A percentile compares a stretch with the other conserved stretches of the same genome.
Evolutionary conservation across 2,113 vertebrate species (phyloP).

Genomic region (Xiphophorus maculatus): DNA sequence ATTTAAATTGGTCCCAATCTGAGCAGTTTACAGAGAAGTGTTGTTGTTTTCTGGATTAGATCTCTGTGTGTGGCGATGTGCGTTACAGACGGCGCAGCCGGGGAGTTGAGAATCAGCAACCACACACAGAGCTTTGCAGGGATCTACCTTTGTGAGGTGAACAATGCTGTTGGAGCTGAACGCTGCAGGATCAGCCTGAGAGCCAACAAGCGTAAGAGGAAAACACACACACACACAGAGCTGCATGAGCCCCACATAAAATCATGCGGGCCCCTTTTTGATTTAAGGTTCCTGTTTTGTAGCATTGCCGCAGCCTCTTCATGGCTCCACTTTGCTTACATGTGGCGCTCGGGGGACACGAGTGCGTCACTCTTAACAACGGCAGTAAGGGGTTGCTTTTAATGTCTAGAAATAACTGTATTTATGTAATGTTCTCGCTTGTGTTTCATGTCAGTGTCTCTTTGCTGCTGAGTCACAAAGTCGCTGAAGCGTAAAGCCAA

Average conservation of each 20-base stretch:
- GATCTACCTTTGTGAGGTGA: conserved; percentile 85
- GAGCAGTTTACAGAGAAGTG: background rate
- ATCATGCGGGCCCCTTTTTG: conserved; percentile 13
- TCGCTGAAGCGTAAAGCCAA: background rate
- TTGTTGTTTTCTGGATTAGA: background rate
- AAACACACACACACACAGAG: background rate
- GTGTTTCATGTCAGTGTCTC: background rate
- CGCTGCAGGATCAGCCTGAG: conserved; percentile 79
- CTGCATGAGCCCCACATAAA: background rate
- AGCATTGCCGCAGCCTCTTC: conserved; percentile 18
- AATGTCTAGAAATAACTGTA: background rate
- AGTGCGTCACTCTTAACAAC: background rate
- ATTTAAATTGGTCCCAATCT: background rate
- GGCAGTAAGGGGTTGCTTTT: conserved; percentile 3
- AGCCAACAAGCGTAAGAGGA: conserved; percentile 67
- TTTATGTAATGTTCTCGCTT: background rate
- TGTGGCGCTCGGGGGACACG: background rate
- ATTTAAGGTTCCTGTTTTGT: conserved; percentile 39
- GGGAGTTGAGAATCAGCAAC: conserved; percentile 83
- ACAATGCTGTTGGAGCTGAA: conserved; percentile 83
- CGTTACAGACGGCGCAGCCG: conserved; percentile 71
- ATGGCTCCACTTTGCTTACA: conserved; percentile 13
- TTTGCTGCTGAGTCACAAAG: conserved; percentile 7
- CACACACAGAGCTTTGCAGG: conserved; percentile 77
- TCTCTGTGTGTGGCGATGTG: conserved; percentile 4